These are phyloP conservation scores for Sebastes jordani DNA, from an alignment of 2,797 vertebrate genomes.

Conservation along the genomic window DNA sequence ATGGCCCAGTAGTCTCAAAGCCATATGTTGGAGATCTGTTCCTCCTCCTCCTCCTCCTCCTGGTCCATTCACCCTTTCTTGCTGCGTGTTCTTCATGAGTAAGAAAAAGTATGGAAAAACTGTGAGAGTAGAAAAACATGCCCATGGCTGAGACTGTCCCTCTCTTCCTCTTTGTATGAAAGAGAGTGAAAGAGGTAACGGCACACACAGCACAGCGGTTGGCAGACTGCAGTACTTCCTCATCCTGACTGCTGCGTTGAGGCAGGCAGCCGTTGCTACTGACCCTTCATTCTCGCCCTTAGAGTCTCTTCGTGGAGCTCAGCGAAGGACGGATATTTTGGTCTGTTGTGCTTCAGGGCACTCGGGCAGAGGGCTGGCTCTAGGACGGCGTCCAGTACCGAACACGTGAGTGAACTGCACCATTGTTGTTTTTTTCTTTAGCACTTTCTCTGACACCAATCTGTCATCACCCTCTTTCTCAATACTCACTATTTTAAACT, in stretches of 20 bases:
- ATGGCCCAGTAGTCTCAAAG: neutral
- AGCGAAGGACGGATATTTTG: slow-evolving; percentile 27
- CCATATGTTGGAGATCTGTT: slow-evolving; percentile 23
- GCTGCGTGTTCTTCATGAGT: slow-evolving; percentile 14
- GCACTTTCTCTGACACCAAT: slow-evolving; percentile 9
- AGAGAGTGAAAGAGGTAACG: slow-evolving; percentile 30
- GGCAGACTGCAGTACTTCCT: slow-evolving; percentile 67
- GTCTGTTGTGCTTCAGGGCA: slow-evolving; percentile 29
- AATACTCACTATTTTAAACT: neutral
- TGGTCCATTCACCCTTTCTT: neutral
- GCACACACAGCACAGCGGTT: slow-evolving; percentile 27
- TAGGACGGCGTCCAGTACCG: slow-evolving; percentile 15
- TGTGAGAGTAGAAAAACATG: slow-evolving; percentile 55
- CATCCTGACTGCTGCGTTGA: slow-evolving; percentile 57
- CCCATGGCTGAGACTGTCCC: slow-evolving; percentile 17
- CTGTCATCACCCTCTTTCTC: slow-evolving; percentile 2
- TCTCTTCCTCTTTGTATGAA: slow-evolving; percentile 51
- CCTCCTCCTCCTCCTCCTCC: neutral
- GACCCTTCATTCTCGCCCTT: slow-evolving; percentile 16
- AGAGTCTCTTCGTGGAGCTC: slow-evolving; percentile 1
- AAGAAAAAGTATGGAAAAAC: slow-evolving; percentile 48
- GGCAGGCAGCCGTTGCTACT: slow-evolving; percentile 35
- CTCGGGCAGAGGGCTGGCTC: slow-evolving; percentile 23
- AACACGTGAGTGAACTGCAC: slow-evolving; percentile 55
- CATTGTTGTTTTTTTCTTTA: neutral